Base-by-base conservation (phyloP, 2,888 invertebrate species). In the Drosophila kambysellisi region DNA sequence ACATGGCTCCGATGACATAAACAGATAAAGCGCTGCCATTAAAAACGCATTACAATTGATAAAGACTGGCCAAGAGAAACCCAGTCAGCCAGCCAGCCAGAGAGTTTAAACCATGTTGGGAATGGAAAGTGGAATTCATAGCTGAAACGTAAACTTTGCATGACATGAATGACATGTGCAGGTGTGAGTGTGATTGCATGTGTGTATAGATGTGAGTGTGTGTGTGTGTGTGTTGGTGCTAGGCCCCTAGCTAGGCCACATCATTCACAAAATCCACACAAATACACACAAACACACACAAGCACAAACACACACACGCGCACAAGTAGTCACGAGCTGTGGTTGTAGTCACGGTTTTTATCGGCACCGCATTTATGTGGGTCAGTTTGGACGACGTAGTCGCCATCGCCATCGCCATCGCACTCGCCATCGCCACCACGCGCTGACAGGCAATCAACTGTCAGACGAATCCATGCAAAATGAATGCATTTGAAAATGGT, bases 11-110 rank as follows among this genome's bases (percentile, higher is more conserved):
- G 89, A 84, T 84, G 84, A 84, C 86, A 88, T 74, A 80, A 86
- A 84, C 88, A 89, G 86, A 88, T 86, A 82, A 79, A 81, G 32
- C 51, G 59, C 62, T 71, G 74, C 79, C 88, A 88, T 89, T 85
- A 89, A 89, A 89, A 88, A 86, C 81, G 81, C 83, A 87, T 88
- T 89, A 89, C 79, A 88, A 85, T 83, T 85, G 82, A 83, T 83
- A 85, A 75, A 75, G 66, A 57, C 57, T 70, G 66, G 62, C 65
- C 71, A 63, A 66, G 46, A 58, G 61, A 41, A 37, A 46, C 59
- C 39, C 25, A 63, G 32, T 43, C 25, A 63, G 32, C 39, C 3
- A 25, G 25, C 35, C 48, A 25, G 12, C 12, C 29, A 58, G 41
- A 69, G 48, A 62, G 65, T 37, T n/a, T 3, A 41, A 60, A 50